phyloP scores from a whole-genome alignment of 2,888 invertebrate genomes.

The Dryobotodes eremita region DNA sequence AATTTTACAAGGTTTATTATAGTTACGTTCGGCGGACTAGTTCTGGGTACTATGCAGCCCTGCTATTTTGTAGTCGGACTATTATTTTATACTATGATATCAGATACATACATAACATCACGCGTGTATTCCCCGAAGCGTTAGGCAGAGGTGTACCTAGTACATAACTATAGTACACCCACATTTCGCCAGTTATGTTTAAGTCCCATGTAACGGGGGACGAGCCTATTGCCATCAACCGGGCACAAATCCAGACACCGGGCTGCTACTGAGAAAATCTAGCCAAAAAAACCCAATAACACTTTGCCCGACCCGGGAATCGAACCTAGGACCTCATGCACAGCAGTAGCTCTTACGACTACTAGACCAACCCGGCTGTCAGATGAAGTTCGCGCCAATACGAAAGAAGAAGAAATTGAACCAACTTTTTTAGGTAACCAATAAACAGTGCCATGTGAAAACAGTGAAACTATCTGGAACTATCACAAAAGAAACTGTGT shows the following conservation, averaged over 20 bases:
- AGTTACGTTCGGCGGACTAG: no score
- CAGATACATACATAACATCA: no score
- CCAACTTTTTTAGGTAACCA: background rate
- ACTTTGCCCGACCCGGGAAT: background rate
- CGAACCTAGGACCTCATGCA: background rate
- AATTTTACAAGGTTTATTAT: no score
- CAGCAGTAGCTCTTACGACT: background rate
- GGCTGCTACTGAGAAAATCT: background rate
- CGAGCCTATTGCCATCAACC: background rate
- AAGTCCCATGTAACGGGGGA: no score
- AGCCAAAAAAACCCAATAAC: background rate
- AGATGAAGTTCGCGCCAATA: background rate
- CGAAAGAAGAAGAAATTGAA: background rate
- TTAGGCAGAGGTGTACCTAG: no score
- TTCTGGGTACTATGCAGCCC: no score
- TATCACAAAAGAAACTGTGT: conserved; percentile 11
- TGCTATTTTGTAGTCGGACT: no score
- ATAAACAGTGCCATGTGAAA: background rate
- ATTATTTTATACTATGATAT: no score
- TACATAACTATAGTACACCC: no score
- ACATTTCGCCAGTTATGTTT: no score
- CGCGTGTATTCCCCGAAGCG: no score
- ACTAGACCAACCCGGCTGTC: background rate
- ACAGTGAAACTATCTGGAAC: background rate
- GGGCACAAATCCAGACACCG: background rate